Evolutionary conservation across 2,888 invertebrate species (phyloP).

Genomic region (Xestoiulus laeticollis): DNA sequence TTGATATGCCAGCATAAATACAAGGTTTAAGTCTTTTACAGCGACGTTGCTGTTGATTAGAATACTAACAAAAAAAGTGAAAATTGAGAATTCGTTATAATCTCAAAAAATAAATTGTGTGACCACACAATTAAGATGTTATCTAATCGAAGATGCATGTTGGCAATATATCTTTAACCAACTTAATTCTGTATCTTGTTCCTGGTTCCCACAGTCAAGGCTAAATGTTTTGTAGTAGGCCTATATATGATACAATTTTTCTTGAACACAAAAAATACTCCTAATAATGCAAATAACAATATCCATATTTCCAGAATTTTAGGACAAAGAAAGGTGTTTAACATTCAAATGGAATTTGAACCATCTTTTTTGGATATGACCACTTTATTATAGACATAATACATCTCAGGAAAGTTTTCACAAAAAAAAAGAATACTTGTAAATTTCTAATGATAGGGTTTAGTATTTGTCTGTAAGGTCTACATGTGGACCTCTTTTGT

Average conservation of each 20-base stretch:
- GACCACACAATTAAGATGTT: constrained; percentile 10
- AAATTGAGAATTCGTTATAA: not conserved
- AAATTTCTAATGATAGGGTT: constrained; percentile 3
- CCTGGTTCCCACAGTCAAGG: not conserved
- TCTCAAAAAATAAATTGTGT: not conserved
- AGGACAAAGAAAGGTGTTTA: not conserved
- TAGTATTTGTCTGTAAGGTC: not conserved
- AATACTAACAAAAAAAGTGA: not conserved
- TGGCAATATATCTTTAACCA: not conserved
- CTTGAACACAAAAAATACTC: not conserved
- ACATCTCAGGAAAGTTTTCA: not conserved
- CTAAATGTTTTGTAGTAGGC: too few relatives aligned
- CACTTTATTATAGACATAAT: not conserved
- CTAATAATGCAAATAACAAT: not conserved
- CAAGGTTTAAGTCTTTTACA: not conserved
- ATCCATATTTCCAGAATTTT: not conserved
- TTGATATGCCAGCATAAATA: not conserved
- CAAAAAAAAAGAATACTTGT: not conserved
- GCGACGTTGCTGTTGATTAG: not conserved
- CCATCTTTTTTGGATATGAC: not conserved
- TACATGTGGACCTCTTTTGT: not conserved
- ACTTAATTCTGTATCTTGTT: not conserved
- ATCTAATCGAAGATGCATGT: not conserved
- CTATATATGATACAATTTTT: not conserved
- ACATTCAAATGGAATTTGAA: not conserved